Percentiles rank a stretch among this genome's conserved stretches.
These are phyloP conservation scores for Hucho hucho DNA, from an alignment of 2,113 vertebrate genomes.

Conservation along the genomic window DNA sequence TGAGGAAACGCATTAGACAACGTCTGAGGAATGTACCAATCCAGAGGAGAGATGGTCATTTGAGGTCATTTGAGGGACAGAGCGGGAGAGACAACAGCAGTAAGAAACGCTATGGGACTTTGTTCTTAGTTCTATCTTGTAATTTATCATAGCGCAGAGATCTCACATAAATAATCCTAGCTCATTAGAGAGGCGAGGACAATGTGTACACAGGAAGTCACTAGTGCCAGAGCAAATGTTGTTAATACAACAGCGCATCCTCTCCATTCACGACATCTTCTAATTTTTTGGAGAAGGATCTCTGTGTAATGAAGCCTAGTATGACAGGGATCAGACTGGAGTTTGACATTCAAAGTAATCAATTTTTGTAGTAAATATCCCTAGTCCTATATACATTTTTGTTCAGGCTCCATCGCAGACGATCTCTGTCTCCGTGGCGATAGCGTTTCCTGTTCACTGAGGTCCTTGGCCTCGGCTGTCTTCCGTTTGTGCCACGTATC, in stretches of 20 bases:
- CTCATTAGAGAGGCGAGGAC: neutral
- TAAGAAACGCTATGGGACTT: neutral
- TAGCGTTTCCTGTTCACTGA: constrained; percentile 11
- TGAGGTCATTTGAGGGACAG: constrained; percentile 4
- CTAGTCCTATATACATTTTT: neutral
- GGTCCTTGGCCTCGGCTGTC: constrained; percentile 10
- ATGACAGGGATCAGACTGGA: neutral
- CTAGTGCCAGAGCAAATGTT: constrained; percentile 31
- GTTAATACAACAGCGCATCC: neutral
- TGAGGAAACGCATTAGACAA: constrained; percentile 47
- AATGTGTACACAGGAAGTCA: neutral
- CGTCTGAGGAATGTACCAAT: constrained; percentile 42
- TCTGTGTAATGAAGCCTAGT: neutral
- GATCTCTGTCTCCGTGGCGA: constrained; percentile 22
- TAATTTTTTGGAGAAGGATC: neutral
- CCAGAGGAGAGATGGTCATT: constrained; percentile 14
- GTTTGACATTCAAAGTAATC: neutral
- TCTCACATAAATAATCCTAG: constrained; percentile 8
- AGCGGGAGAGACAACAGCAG: neutral
- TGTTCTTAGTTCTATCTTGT: constrained; percentile 11
- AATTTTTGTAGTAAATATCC: neutral
- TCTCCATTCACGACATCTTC: neutral
- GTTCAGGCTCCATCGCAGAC: constrained; percentile 2
- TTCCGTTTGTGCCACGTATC: constrained; percentile 15
- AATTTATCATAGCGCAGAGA: constrained; percentile 25